Conservation (phyloP, 2,113 vertebrate species). For the Bucco capensis region DNA sequence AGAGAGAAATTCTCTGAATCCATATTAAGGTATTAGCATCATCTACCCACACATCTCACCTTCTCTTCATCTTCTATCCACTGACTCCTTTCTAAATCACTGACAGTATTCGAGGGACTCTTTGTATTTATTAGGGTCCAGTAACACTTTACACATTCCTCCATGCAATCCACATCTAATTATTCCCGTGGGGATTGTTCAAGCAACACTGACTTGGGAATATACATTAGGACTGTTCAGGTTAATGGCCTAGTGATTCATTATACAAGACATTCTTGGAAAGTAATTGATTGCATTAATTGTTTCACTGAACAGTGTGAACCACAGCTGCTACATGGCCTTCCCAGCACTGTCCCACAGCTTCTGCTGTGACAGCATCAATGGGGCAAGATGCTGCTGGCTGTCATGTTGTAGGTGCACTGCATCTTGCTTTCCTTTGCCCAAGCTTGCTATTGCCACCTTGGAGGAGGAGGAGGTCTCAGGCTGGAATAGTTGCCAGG, state of each 20-base stretch:
- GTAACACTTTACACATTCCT: neutral
- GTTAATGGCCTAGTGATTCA: conserved; percentile 40
- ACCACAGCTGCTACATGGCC: neutral
- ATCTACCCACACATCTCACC: neutral
- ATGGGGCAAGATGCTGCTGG: rapidly evolving
- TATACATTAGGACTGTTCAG: neutral
- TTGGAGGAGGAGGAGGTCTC: no score
- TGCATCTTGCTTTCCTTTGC: neutral
- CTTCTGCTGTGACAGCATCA: neutral
- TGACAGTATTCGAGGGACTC: neutral
- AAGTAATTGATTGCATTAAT: conserved; percentile 31
- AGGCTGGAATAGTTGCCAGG: neutral
- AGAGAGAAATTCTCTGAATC: neutral
- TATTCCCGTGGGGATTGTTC: conserved; percentile 10
- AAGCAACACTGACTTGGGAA: neutral
- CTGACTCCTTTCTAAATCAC: neutral
- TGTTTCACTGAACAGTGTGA: neutral
- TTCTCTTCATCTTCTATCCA: neutral
- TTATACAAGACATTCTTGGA: conserved; percentile 7
- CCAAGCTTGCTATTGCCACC: neutral
- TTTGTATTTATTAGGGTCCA: neutral
- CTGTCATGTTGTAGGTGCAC: neutral
- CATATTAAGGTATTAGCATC: neutral
- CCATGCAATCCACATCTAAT: neutral
- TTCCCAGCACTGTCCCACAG: neutral